Evolutionary conservation across 2,113 vertebrate genomes (phyloP).

Genomic region (Protobothrops mucrosquamatus): DNA sequence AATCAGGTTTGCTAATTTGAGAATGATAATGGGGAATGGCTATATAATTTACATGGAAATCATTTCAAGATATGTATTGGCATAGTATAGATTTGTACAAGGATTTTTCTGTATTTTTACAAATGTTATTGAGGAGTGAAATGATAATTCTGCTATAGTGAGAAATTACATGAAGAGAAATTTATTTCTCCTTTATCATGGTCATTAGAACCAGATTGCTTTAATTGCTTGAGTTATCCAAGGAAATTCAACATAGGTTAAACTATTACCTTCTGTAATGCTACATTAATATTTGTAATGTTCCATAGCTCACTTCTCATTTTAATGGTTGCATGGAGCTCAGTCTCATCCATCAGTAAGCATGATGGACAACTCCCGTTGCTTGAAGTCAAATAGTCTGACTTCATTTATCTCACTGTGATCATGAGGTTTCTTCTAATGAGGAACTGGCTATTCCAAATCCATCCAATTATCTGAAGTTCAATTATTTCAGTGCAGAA

Average conservation of each 20-base stretch:
- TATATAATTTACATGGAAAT: background rate
- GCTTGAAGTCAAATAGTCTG: background rate
- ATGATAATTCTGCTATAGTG: background rate
- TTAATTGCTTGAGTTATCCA: background rate
- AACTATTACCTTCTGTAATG: background rate
- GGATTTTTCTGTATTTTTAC: background rate
- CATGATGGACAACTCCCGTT: background rate
- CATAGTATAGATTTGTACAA: background rate
- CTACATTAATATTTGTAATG: background rate
- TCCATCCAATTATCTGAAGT: background rate
- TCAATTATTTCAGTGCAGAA: background rate
- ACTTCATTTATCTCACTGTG: background rate
- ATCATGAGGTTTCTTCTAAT: background rate
- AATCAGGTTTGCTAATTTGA: conserved; percentile 1
- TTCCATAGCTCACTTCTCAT: background rate
- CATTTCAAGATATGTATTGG: background rate
- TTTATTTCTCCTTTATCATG: background rate
- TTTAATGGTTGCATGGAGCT: background rate
- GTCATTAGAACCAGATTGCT: background rate
- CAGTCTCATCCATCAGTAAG: background rate
- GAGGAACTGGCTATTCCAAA: background rate
- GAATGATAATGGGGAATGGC: background rate
- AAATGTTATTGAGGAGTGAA: background rate
- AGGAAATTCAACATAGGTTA: background rate
- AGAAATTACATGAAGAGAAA: background rate